A percentile compares a stretch with the other conserved stretches of the same genome.
Evolutionary conservation across 1,140 invertebrate species (phyloP).

Genomic region (Agrypnia vestita): DNA sequence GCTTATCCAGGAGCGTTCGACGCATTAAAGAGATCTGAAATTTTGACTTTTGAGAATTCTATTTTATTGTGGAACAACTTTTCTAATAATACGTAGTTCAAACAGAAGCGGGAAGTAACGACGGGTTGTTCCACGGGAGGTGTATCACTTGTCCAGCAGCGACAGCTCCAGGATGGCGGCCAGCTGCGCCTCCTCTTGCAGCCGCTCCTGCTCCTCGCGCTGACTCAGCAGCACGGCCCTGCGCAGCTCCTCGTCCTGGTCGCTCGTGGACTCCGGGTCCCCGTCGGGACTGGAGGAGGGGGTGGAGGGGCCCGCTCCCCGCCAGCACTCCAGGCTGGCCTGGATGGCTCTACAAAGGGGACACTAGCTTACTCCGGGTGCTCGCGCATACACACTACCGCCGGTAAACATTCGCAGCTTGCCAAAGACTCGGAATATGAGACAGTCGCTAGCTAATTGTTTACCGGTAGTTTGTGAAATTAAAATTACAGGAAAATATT

Average conservation of each 20-base stretch:
- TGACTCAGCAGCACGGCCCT: constrained; percentile 65
- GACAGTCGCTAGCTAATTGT: no score
- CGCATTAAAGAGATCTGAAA: no score
- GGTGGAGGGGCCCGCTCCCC: constrained; percentile 60
- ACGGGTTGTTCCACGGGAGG: no score
- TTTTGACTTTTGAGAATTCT: no score
- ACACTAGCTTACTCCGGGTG: constrained; percentile 26
- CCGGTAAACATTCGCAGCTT: neutral
- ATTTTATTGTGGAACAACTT: no score
- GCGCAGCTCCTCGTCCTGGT: constrained; percentile 60
- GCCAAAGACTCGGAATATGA: no score
- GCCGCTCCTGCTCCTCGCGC: constrained; percentile 62
- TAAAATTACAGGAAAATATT: no score
- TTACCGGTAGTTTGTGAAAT: no score
- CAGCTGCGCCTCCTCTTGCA: constrained; percentile 64
- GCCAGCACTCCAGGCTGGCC: constrained; percentile 60
- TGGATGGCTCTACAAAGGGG: constrained; percentile 57
- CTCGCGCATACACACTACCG: neutral
- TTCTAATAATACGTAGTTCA: no score
- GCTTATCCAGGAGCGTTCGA: no score
- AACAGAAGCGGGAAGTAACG: no score
- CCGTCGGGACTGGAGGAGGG: neutral
- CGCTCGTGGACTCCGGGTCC: neutral
- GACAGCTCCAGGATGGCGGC: constrained; percentile 64
- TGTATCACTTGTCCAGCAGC: constrained; percentile 65